Percentiles rank a stretch among this genome's conserved stretches.
These are phyloP conservation scores for Conus canariensis DNA, from an alignment of 2,888 invertebrate species.

Conservation along the genomic window DNA sequence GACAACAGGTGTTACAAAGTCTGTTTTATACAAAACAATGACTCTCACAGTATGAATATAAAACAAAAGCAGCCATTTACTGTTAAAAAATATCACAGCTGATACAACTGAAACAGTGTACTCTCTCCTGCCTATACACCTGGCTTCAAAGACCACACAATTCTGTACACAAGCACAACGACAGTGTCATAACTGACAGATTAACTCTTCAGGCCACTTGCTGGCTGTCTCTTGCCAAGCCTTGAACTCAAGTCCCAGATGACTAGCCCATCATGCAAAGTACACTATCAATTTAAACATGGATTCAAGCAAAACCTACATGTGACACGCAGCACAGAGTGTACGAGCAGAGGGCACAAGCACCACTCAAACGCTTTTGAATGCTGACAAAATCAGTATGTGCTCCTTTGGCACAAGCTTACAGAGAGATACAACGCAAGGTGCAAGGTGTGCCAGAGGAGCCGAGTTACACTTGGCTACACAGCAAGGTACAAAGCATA, in stretches of 20 bases:
- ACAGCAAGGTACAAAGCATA: too few relatives aligned
- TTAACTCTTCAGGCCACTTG: background rate
- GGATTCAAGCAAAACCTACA: too few relatives aligned
- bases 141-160: too few relatives aligned
- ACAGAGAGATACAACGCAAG: background rate
- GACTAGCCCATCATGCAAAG: background rate
- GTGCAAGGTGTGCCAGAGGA: too few relatives aligned
- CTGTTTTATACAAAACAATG: too few relatives aligned
- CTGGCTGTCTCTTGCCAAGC: background rate
- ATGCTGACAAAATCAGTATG: background rate
- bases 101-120: background rate
- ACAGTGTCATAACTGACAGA: too few relatives aligned
- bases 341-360: background rate
- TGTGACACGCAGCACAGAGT: background rate
- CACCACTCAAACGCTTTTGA: background rate
- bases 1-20: too few relatives aligned
- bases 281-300: too few relatives aligned
- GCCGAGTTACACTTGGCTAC: too few relatives aligned
- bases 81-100: background rate
- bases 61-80: background rate
- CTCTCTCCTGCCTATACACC: too few relatives aligned
- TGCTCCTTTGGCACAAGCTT: background rate
- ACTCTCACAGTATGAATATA: background rate
- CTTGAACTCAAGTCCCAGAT: background rate
- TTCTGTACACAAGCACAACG: too few relatives aligned